Evolutionary conservation across 2,888 invertebrate species (phyloP).

Genomic region (Papilio elwesi): DNA sequence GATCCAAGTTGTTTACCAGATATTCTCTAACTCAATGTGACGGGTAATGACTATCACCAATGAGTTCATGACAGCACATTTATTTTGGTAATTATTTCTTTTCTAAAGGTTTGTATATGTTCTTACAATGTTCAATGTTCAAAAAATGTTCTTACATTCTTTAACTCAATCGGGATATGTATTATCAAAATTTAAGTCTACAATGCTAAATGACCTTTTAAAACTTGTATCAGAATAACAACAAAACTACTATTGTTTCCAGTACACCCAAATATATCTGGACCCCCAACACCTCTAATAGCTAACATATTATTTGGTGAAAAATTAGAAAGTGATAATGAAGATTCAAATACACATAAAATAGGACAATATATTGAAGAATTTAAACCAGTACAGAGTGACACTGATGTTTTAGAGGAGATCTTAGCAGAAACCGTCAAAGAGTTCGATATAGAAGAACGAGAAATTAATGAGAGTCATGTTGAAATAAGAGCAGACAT

Average conservation of each 20-base stretch:
- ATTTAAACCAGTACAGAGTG: slow-evolving; percentile 46
- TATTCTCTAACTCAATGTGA: not conserved
- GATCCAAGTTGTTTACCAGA: not conserved
- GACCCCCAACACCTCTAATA: slow-evolving; percentile 67
- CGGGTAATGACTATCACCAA: not conserved
- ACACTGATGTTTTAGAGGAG: slow-evolving; percentile 58
- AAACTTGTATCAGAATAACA: slow-evolving; percentile 8
- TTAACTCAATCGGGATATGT: too few species aligned
- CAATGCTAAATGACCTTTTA: too few species aligned
- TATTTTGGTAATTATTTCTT: too few species aligned
- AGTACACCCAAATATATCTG: slow-evolving; percentile 51
- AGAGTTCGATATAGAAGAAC: slow-evolving; percentile 37
- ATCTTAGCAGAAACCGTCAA: slow-evolving; percentile 51
- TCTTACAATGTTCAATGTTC: too few species aligned
- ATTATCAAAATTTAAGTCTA: too few species aligned
- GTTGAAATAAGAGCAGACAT: slow-evolving; percentile 28
- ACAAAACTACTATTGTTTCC: slow-evolving; percentile 39
- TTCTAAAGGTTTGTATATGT: not conserved
- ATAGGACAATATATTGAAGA: slow-evolving; percentile 51
- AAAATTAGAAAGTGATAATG: slow-evolving; percentile 28
- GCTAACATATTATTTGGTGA: slow-evolving; percentile 70
- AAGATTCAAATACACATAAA: slow-evolving; percentile 17
- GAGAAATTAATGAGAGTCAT: slow-evolving; percentile 23
- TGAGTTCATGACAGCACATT: not conserved
- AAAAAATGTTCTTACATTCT: not conserved